Conservation (phyloP, 2,797 vertebrate genomes). For the Galaxias olidus region DNA sequence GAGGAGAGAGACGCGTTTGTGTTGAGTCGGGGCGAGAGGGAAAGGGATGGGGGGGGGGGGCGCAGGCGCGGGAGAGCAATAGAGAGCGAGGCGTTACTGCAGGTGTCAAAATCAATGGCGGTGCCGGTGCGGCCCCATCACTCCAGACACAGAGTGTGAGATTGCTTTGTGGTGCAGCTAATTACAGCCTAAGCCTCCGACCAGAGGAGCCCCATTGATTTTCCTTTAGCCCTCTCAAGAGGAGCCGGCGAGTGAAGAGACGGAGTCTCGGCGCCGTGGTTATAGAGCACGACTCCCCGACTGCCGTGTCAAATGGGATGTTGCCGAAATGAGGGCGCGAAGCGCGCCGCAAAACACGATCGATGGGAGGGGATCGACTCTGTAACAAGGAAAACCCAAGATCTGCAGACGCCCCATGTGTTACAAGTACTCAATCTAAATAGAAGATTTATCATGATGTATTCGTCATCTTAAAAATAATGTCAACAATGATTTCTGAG, state of each 20-base stretch:
- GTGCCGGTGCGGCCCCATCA: constrained; percentile 55
- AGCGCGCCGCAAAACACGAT: constrained; percentile 42
- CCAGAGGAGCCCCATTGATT: constrained; percentile 69
- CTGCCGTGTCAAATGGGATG: constrained; percentile 49
- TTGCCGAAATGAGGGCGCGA: constrained; percentile 47
- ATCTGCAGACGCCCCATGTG: too few species aligned
- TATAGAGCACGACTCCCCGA: constrained; percentile 44
- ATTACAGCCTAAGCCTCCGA: constrained; percentile 68
- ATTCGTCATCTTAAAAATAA: too few species aligned
- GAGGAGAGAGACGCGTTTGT: background rate
- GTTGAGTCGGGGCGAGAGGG: background rate
- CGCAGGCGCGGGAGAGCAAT: constrained; percentile 26
- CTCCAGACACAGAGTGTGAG: constrained; percentile 57
- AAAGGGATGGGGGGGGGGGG: background rate
- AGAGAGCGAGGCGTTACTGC: constrained; percentile 54
- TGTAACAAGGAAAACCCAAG: background rate
- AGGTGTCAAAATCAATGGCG: constrained; percentile 75
- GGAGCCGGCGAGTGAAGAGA: constrained; percentile 59
- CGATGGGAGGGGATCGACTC: constrained; percentile 38
- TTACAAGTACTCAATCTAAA: too few species aligned
- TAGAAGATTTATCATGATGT: too few species aligned
- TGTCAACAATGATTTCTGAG: too few species aligned
- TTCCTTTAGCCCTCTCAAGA: constrained; percentile 61
- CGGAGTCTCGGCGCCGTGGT: constrained; percentile 45
- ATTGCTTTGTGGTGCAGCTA: constrained; percentile 73